Evolutionary conservation across 2,113 vertebrate genomes (phyloP).

Genomic region (Caloenas nicobarica): DNA sequence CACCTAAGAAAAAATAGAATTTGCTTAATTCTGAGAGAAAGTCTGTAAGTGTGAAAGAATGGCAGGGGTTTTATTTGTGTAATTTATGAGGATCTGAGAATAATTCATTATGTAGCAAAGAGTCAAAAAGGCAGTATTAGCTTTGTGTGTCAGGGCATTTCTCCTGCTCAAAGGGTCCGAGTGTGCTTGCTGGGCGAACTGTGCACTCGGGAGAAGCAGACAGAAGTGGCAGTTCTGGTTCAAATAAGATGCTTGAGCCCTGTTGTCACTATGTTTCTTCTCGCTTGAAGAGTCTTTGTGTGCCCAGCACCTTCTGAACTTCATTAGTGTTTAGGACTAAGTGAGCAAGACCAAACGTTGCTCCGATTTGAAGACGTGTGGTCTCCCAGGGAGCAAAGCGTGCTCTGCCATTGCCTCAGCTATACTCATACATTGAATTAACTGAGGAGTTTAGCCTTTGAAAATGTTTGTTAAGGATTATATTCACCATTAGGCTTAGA

Average conservation of each 20-base stretch:
- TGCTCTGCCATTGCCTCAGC: neutral
- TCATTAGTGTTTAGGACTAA: neutral
- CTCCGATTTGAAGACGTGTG: neutral
- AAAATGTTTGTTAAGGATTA: neutral
- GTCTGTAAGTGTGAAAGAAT: neutral
- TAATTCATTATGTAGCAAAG: neutral
- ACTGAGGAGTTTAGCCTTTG: neutral
- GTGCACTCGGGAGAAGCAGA: neutral
- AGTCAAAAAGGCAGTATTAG: neutral
- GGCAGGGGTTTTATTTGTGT: neutral
- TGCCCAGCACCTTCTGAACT: neutral
- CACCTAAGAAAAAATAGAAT: neutral
- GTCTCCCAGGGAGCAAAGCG: neutral
- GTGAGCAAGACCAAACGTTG: neutral
- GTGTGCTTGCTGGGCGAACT: neutral
- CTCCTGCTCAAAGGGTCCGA: neutral
- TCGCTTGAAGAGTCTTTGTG: neutral
- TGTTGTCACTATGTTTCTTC: neutral
- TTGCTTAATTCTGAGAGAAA: neutral
- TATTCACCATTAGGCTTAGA: neutral
- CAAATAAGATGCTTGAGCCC: neutral
- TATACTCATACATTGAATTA: neutral
- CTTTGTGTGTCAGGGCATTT: neutral
- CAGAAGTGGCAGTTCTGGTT: neutral
- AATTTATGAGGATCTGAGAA: neutral